Base-by-base conservation (phyloP, 1,140 invertebrate species). In the Heliconius eleuchia region DNA sequence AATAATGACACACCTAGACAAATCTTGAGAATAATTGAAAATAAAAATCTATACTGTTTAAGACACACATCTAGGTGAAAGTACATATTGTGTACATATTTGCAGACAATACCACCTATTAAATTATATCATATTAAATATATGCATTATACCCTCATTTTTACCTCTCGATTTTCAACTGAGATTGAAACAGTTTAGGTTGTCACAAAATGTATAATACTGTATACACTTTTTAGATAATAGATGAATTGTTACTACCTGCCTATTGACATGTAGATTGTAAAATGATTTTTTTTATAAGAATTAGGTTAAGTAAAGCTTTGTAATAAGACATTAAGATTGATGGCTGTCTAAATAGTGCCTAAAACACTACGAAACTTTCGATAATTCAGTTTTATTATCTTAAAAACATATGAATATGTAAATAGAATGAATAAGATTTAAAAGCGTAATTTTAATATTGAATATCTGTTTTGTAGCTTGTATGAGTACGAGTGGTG, bases 261-360 rank as follows among this genome's bases (percentile, higher is more conserved):
- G 91, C 92, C 91, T 91, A 92, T 92, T 92, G 88, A 93, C 88
- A 91, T 86, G 88, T 94, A 92, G 91, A 90, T 90, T 88, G 83
- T 92, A 90, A 88, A 82, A 76, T 73, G 73, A 88, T 89, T 66
- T 92, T 23, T 60, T 92, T 90, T 91, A 85, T 88, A 90, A 89
- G 77, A 85, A 77, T 72, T 89, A 92, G 85, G 80, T 55, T 92
- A 92, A 91, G 88, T 87, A 87, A 94, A 91, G 92, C 91, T 93
- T 94, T 89, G 89, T 92, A 90, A 82, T 93, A 92, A 94, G 88
- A 90, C 71, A 89, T 86, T 92, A 94, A 93, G 88, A 94, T 94
- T 94, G 92, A 94, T 94, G 92, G 92, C 92, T 94, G 92, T 94
- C 90, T 94, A 92, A 92, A 93, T 94, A 94, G 92, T 94, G 92